Evolutionary conservation across 2,113 vertebrate species (phyloP).

Genomic region (Forbesichthys agassizii): DNA sequence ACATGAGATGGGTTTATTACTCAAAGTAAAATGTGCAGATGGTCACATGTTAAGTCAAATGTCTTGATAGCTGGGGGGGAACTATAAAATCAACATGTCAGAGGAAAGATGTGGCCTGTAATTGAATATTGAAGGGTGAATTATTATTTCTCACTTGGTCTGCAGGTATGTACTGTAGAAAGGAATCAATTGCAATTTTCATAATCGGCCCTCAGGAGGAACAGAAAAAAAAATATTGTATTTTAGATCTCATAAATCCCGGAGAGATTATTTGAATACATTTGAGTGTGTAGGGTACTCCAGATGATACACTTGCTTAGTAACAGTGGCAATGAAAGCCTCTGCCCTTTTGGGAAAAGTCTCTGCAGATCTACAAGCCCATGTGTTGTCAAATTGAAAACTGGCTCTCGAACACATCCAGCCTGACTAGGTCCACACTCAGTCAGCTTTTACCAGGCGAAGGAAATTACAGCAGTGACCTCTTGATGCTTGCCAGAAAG

Average conservation of each 20-base stretch:
- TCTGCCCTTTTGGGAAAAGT: conserved; percentile 35
- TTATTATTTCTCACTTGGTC: conserved; percentile 29
- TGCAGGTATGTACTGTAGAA: conserved; percentile 10
- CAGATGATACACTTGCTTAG: conserved; percentile 50
- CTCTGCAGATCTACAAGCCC: conserved; percentile 36
- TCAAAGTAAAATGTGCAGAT: background rate
- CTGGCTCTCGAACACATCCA: conserved; percentile 49
- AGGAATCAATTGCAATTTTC: conserved; percentile 51
- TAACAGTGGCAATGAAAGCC: conserved; percentile 28
- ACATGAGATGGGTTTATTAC: too few relatives aligned
- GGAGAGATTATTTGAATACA: conserved; percentile 45
- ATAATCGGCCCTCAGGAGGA: conserved; percentile 30
- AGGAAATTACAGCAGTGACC: conserved; percentile 73
- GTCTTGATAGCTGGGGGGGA: background rate
- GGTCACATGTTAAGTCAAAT: background rate
- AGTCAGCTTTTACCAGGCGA: conserved; percentile 68
- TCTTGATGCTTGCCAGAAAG: conserved; percentile 36
- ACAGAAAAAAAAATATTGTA: conserved; percentile 40
- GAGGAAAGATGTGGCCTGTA: conserved; percentile 11
- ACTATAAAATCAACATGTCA: conserved; percentile 26
- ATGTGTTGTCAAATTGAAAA: conserved; percentile 69
- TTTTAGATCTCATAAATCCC: conserved; percentile 35
- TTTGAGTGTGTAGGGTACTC: conserved; percentile 17
- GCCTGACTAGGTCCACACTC: conserved; percentile 46
- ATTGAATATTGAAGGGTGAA: conserved; percentile 35